Percentiles rank a stretch among this genome's conserved stretches.
Evolutionary conservation across 2,113 vertebrate species (phyloP).

Genomic region (Sakesphorus luctuosus): DNA sequence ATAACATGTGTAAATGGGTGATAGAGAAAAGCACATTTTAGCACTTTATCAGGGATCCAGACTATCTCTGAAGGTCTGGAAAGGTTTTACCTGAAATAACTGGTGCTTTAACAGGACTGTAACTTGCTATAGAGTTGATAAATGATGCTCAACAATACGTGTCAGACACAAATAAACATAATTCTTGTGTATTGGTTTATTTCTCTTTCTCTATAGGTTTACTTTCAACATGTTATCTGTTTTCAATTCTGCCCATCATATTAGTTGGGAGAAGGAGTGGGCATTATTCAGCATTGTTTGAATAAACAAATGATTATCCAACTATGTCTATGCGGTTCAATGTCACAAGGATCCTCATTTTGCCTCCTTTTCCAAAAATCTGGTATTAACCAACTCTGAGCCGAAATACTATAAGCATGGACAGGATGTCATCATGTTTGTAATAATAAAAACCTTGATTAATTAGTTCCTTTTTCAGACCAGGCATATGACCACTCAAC

Average conservation of each 20-base stretch:
- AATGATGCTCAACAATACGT: neutral
- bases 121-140: neutral
- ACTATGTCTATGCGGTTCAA: neutral
- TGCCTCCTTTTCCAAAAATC: neutral
- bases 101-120: neutral
- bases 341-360: neutral
- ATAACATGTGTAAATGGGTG: accelerated
- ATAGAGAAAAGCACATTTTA: neutral
- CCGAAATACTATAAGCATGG: neutral
- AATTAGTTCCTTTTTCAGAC: neutral
- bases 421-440: neutral
- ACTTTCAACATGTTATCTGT: neutral
- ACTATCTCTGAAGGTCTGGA: neutral
- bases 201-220: neutral
- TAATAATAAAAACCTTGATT: neutral
- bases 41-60: neutral
- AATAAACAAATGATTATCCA: neutral
- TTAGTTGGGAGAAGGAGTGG: neutral
- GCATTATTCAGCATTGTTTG: neutral
- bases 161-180: neutral
- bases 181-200: neutral
- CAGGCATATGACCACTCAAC: neutral
- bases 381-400: neutral
- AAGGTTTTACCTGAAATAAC: neutral
- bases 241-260: neutral